These are phyloP conservation scores for Oryzias sinensis DNA, from an alignment of 2,797 vertebrate species.

Conservation along the genomic window DNA sequence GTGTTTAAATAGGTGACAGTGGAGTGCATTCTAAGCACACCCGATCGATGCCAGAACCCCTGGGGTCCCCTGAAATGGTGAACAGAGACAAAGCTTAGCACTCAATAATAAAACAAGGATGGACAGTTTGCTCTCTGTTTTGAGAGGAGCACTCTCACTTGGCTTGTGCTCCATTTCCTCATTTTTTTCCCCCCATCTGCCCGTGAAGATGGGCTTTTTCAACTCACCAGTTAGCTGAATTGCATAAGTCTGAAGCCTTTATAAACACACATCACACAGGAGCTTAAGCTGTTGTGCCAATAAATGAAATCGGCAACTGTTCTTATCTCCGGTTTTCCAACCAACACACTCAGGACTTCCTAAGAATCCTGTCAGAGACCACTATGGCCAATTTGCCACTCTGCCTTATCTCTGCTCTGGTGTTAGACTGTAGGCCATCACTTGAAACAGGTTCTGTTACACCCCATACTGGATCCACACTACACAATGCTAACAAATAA, in stretches of 20 bases:
- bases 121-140: slow-evolving; percentile 64
- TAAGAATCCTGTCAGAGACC: slow-evolving; percentile 56
- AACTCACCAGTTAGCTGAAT: slow-evolving; percentile 51
- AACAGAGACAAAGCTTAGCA: slow-evolving; percentile 75
- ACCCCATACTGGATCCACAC: slow-evolving; percentile 29
- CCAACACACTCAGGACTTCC: slow-evolving; percentile 38
- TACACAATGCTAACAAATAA: neutral
- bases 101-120: slow-evolving; percentile 71
- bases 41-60: slow-evolving; percentile 77
- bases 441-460: slow-evolving; percentile 41
- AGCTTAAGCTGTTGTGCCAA: slow-evolving; percentile 48
- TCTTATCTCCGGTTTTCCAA: slow-evolving; percentile 42
- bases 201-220: slow-evolving; percentile 39
- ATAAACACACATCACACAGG: slow-evolving; percentile 43
- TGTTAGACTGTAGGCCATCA: slow-evolving; percentile 44
- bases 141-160: slow-evolving; percentile 51
- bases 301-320: slow-evolving; percentile 42
- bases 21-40: slow-evolving; percentile 71
- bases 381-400: slow-evolving; percentile 53
- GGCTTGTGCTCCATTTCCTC: slow-evolving; percentile 47
- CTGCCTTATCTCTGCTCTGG: slow-evolving; percentile 48
- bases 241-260: slow-evolving; percentile 45
- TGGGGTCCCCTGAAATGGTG: slow-evolving; percentile 69
- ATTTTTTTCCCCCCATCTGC: slow-evolving; percentile 20
- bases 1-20: slow-evolving; percentile 76